Evolutionary conservation across 2,113 vertebrate species (phyloP), one percentile per base, ranked within the genome.

Genomic region (Elgaria multicarinata): DNA sequence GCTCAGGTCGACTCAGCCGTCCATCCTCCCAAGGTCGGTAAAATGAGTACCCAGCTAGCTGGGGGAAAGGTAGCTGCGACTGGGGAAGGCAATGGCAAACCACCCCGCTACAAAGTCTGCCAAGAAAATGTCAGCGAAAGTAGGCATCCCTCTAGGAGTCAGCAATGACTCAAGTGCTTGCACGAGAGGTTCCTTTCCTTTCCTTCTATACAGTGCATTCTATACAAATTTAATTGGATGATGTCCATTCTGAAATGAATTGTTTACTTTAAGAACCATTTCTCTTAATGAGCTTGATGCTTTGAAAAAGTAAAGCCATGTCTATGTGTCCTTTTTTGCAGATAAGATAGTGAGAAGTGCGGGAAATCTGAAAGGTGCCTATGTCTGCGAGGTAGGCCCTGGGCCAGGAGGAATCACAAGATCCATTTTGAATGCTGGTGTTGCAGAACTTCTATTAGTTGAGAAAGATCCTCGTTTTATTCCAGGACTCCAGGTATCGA

Each of bases 321-420:
- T 89, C 39, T 95, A 42, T 88, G 91, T 87, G 94, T 93, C 90
- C 66, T 95, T 76, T 93, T 85, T 95, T 96, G 72, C 96, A 99
- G 99, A 99, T 96, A 99, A 99, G 96, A 98, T 99, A 91, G 98
- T 98, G 66, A 98, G 97, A 87, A 98, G 98, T 89, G 98, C 99
- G 33, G 99, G 99, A 0, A 91, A 89, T 90, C 96, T 99, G 93
- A 98, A 91, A 93, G 93, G 97, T 67, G 96, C 98, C 22, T 92
- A 98, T 24, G 99, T 99, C 67, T 99, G 98, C 0, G 99, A 99
- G 94, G 99, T 99, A 89, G 99, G 99, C 31, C 99, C 99, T 0
- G 99, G 99, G 33, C 99, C 99, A 0, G 99, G 99, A 9, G 98
- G 98, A 46, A 97, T 99, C 93, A 99, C 98, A 72, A 98, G 99